A percentile compares a stretch with the other conserved stretches of the same genome.
These are phyloP conservation scores for Xiphophorus maculatus DNA, from an alignment of 2,113 vertebrate species.

Conservation along the genomic window DNA sequence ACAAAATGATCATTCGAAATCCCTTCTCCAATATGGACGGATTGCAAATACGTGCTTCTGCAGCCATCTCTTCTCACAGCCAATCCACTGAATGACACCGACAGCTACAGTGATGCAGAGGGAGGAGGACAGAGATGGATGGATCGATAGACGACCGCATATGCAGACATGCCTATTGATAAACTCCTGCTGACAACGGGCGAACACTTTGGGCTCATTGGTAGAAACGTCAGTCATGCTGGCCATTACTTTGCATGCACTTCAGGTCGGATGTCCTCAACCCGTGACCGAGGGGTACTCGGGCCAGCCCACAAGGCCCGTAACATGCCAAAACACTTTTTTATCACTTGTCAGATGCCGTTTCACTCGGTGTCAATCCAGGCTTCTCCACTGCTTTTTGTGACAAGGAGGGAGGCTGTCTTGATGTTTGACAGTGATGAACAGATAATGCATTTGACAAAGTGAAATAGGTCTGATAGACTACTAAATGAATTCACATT, in stretches of 20 bases:
- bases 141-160: constrained; percentile 77
- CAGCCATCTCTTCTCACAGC: constrained; percentile 61
- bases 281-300: constrained; percentile 70
- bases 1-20: constrained; percentile 35
- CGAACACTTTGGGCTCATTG: constrained; percentile 79
- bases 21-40: constrained; percentile 36
- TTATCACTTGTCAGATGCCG: constrained; percentile 74
- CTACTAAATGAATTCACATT: constrained; percentile 1
- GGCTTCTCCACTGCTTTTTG: constrained; percentile 54
- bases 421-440: constrained; percentile 55
- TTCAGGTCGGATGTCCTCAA: constrained; percentile 81
- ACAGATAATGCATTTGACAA: constrained; percentile 43
- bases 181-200: constrained; percentile 81
- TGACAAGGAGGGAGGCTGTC: constrained; percentile 58
- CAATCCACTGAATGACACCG: constrained; percentile 65
- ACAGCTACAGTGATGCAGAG: constrained; percentile 72
- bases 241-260: constrained; percentile 79
- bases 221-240: constrained; percentile 76
- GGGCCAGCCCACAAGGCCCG: constrained; percentile 68
- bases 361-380: constrained; percentile 65
- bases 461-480: constrained; percentile 36
- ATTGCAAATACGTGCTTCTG: constrained; percentile 61
- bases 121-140: constrained; percentile 72
- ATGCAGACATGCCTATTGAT: constrained; percentile 79
- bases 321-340: constrained; percentile 77